Evolutionary conservation across 2,888 invertebrate species (phyloP).

Genomic region (Stenotaenia linearis): DNA sequence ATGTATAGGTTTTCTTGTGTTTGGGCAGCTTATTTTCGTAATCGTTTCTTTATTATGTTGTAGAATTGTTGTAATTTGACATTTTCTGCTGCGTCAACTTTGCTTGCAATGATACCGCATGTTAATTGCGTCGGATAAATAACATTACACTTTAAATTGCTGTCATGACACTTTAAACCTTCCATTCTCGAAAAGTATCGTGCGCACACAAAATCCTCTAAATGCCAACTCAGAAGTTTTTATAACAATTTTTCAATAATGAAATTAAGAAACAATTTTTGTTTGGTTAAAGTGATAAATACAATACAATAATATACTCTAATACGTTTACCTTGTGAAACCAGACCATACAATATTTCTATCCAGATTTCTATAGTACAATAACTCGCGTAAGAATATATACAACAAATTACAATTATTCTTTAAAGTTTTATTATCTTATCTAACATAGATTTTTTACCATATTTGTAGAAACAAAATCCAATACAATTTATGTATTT

Average conservation of each 20-base stretch:
- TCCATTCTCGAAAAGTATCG: neutral
- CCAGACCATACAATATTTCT: neutral
- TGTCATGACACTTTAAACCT: neutral
- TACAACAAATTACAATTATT: neutral
- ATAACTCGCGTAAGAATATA: neutral
- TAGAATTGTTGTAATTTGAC: neutral
- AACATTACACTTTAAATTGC: no score
- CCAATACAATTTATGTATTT: neutral
- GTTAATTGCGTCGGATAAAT: no score
- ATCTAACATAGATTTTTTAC: neutral
- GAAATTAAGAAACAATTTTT: neutral
- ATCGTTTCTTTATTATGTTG: neutral
- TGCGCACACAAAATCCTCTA: neutral
- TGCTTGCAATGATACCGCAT: neutral
- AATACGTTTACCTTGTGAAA: neutral
- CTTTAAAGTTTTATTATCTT: neutral
- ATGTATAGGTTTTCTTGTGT: neutral
- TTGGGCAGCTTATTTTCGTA: slow-evolving; percentile 7
- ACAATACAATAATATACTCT: no score
- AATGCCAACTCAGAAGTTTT: neutral
- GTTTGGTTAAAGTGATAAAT: neutral
- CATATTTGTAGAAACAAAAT: slow-evolving; percentile 17
- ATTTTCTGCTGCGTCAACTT: neutral
- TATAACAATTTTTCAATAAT: neutral
- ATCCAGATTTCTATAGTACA: no score